phyloP scores from a whole-genome alignment of 2,113 vertebrate genomes.

The Gasterosteus nipponicus region DNA sequence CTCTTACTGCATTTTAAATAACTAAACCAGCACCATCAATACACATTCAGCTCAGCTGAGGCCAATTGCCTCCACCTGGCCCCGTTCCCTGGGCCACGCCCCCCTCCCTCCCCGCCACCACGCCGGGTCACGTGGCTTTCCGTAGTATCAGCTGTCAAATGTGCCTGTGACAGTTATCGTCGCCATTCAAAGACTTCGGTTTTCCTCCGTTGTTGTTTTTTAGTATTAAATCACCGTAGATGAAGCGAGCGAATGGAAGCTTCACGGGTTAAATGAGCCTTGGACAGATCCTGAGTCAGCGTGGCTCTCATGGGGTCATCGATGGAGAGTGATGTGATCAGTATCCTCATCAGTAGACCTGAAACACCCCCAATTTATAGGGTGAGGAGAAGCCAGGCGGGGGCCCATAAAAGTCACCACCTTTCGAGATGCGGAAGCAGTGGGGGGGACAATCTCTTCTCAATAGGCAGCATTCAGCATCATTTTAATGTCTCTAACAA shows the following conservation, averaged over 20 bases:
- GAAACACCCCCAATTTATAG: slow-evolving; percentile 38
- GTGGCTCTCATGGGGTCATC: slow-evolving; percentile 61
- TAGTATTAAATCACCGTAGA: not conserved
- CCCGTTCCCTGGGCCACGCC: too few relatives aligned
- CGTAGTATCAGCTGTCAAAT: not conserved
- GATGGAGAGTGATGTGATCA: slow-evolving; percentile 52
- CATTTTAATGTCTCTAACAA: slow-evolving; percentile 86
- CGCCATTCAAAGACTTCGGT: not conserved
- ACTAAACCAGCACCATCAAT: too few relatives aligned
- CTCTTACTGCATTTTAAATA: too few relatives aligned
- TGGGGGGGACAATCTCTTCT: slow-evolving; percentile 51
- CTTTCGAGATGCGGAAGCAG: slow-evolving; percentile 49
- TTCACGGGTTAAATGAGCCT: not conserved
- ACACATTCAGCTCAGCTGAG: too few relatives aligned
- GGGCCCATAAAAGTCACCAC: slow-evolving; percentile 64
- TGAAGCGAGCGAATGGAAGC: not conserved
- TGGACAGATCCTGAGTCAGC: slow-evolving; percentile 56
- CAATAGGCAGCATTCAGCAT: slow-evolving; percentile 70
- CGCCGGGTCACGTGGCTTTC: too few relatives aligned
- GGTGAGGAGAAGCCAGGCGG: slow-evolving; percentile 39
- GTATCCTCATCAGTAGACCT: slow-evolving; percentile 46
- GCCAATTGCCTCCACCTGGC: too few relatives aligned
- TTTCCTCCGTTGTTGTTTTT: not conserved
- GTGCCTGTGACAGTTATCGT: not conserved
- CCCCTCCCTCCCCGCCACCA: too few relatives aligned